phyloP scores from a whole-genome alignment of 1,140 invertebrate species.

The Anoplolepis gracilipes region DNA sequence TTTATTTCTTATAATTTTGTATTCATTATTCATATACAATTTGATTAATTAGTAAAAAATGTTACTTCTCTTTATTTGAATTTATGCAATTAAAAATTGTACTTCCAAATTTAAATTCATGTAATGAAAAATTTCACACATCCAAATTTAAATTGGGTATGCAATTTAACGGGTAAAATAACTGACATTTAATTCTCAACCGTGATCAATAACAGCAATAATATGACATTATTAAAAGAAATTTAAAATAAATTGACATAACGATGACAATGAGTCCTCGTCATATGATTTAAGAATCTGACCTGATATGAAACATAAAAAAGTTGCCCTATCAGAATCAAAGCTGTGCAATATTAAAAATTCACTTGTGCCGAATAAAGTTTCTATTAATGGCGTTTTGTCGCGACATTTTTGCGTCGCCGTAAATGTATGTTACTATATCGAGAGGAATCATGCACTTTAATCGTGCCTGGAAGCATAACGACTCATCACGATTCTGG shows the following conservation, averaged over 20 bases:
- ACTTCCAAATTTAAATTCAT: not conserved
- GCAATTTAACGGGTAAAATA: not conserved
- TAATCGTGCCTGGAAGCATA: constrained; percentile 80
- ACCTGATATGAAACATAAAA: constrained; percentile 17
- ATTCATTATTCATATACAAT: not conserved
- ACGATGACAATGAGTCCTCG: not conserved
- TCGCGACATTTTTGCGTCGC: not conserved
- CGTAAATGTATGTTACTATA: not conserved
- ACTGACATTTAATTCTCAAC: not conserved
- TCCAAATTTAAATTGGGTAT: not conserved
- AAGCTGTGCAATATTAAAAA: constrained; percentile 16
- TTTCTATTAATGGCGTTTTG: constrained; percentile 31
- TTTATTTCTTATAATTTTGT: not conserved
- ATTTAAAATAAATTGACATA: not conserved
- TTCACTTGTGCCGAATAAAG: constrained; percentile 45
- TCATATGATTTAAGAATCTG: not conserved
- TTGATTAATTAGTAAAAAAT: not conserved
- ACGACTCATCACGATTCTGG: constrained; percentile 45
- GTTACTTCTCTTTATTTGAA: not conserved
- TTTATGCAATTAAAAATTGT: not conserved
- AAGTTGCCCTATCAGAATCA: constrained; percentile 25
- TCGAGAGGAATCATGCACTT: constrained; percentile 43
- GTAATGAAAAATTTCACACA: not conserved
- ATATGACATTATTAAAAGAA: constrained; percentile 24
- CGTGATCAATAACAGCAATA: constrained; percentile 2